A percentile compares a stretch with the other conserved stretches of the same genome.
Evolutionary conservation across 2,797 vertebrate genomes (phyloP).

Genomic region (Pelodytes ibericus): DNA sequence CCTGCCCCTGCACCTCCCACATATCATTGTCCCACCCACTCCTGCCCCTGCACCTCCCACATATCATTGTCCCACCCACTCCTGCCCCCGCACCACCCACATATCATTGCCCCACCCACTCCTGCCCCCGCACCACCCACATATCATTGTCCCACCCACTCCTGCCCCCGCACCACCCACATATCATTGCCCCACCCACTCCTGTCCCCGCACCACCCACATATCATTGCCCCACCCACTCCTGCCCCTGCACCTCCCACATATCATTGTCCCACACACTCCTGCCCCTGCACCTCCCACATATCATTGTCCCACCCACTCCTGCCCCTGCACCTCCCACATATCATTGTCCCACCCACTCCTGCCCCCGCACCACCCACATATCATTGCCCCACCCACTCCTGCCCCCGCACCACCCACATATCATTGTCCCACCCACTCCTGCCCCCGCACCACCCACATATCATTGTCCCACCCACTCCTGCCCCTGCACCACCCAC

Average conservation of each 20-base stretch:
- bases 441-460: too few relatives aligned
- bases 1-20: not conserved
- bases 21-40: not conserved
- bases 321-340: not conserved
- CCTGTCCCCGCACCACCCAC: not conserved
- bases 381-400: too few relatives aligned
- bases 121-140: too few relatives aligned
- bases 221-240: too few relatives aligned
- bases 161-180: not conserved
- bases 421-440: not conserved
- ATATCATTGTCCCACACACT: not conserved
- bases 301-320: too few relatives aligned
- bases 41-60: too few relatives aligned
- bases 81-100: not conserved
- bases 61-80: too few relatives aligned
- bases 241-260: not conserved
- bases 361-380: too few relatives aligned
- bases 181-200: not conserved
- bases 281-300: too few relatives aligned
- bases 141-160: too few relatives aligned
- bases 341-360: not conserved
- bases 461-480: too few relatives aligned
- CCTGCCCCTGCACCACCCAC: not conserved
- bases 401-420: not conserved
- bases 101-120: not conserved